phyloP scores from a whole-genome alignment of 1,140 invertebrate species.

The Scylla paramamosain region DNA sequence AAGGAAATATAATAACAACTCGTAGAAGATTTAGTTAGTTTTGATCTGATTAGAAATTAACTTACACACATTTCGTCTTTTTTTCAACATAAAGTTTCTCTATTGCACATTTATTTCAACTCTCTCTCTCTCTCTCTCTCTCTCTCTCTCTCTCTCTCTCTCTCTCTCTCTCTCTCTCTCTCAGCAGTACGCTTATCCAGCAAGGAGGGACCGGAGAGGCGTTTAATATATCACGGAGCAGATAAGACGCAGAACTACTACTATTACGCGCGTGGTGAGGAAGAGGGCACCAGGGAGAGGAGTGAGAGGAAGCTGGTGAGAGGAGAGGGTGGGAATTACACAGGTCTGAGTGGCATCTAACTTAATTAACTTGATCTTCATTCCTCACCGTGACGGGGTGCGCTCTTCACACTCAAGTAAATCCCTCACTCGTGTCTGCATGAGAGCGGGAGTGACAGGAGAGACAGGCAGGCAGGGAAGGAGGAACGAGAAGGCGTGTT shows the following conservation, averaged over 20 bases:
- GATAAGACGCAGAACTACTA: too few species aligned
- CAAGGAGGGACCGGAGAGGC: too few species aligned
- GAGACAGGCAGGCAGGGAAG: neutral
- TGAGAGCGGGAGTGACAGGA: neutral
- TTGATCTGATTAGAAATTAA: too few species aligned
- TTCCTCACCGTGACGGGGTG: neutral
- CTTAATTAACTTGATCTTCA: neutral
- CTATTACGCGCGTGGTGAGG: neutral
- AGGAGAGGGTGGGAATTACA: neutral
- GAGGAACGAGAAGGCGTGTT: too few species aligned
- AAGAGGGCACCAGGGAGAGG: neutral
- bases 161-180: conserved; percentile 36
- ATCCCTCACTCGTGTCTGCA: neutral
- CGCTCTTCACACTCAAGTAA: neutral
- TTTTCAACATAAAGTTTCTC: neutral
- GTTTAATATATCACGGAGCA: too few species aligned
- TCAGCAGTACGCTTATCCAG: neutral
- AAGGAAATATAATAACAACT: too few species aligned
- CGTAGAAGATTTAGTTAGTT: too few species aligned
- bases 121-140: neutral
- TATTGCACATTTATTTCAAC: neutral
- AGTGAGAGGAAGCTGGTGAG: too few species aligned
- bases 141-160: neutral
- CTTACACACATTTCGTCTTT: neutral
- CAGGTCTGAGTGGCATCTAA: neutral